Evolutionary conservation across 2,888 invertebrate genomes (phyloP), one percentile per base, ranked within the genome.

Genomic region (Coenonympha arcania): DNA sequence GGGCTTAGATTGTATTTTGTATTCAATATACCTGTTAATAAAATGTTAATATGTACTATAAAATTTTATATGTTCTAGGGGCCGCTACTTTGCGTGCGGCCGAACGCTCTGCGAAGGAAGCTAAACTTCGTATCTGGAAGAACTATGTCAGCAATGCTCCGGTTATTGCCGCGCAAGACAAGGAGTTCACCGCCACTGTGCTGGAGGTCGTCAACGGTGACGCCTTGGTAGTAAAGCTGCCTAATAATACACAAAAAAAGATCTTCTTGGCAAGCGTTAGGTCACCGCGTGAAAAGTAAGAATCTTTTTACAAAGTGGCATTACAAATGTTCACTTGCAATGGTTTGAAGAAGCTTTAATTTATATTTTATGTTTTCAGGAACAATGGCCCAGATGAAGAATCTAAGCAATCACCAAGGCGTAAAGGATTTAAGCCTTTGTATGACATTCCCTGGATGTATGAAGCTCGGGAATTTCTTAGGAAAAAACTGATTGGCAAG

Each of bases 371-470:
- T 48, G 28, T 55, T 46, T 33, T 30, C 50, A 80, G 71, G 67
- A 88, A 86, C 58, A 83, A n/a, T n/a, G n/a, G 78, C 52, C 77
- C 85, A 24, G 90, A 89, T 52, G 93, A 93, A 43, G 91, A 91
- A 61, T 90, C 88, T 11, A 93, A 92, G 65, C 82, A 87, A n/a
- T 81, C 89, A 0, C 89, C 90, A 9, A 88, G 91, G 55, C 88
- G 91, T 2, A 93, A 93, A 76, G 91, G 91, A 55, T 94, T 84
- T 59, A 92, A 96, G 65, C 96, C 98, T 0, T 88, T 99, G 0
- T 99, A 99, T 74, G 99, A 99, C 73, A 94, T 99, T 69, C 99
- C 99, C 1, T 97, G 95, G 91, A 95, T 99, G 96, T 98, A 94
- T 74, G 99, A 99, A 78, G 98, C 98, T 0, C 91, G 99, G 45